These are phyloP conservation scores for Crenuchus spilurus DNA, from an alignment of 2,797 vertebrate genomes.

Conservation along the genomic window DNA sequence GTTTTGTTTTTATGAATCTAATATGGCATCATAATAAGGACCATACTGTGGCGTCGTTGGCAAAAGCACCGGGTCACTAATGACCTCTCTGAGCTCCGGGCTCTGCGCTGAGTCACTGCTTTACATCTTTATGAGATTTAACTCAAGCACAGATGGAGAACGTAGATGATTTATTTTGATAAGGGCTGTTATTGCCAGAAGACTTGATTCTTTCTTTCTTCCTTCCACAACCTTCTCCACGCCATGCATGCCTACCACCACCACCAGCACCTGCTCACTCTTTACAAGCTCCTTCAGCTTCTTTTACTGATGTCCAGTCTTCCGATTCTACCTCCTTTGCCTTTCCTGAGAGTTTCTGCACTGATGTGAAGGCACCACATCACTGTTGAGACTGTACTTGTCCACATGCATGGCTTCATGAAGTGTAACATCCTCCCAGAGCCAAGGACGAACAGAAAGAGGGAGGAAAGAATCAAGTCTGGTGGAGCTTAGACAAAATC, in stretches of 20 bases:
- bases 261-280: constrained; percentile 13
- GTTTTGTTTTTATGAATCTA: not conserved
- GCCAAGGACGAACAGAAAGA: constrained; percentile 50
- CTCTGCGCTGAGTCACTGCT: not conserved
- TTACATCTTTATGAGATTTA: not conserved
- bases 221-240: constrained; percentile 37
- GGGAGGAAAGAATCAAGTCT: constrained; percentile 72
- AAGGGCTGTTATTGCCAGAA: constrained; percentile 49
- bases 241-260: constrained; percentile 51
- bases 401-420: constrained; percentile 60
- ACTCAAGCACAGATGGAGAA: constrained; percentile 21
- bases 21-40: not conserved
- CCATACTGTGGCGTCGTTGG: not conserved
- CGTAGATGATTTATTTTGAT: not conserved
- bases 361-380: constrained; percentile 30
- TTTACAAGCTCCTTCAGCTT: constrained; percentile 32
- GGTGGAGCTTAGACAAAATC: constrained; percentile 19
- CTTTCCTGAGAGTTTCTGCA: constrained; percentile 43
- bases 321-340: not conserved
- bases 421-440: constrained; percentile 46
- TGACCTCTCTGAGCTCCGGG: not conserved
- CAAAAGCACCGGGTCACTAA: constrained; percentile 28
- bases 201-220: constrained; percentile 70
- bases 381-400: constrained; percentile 51
- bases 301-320: constrained; percentile 45